These are phyloP conservation scores for Furcifer pardalis DNA, from an alignment of 2,797 vertebrate species.

Conservation along the genomic window DNA sequence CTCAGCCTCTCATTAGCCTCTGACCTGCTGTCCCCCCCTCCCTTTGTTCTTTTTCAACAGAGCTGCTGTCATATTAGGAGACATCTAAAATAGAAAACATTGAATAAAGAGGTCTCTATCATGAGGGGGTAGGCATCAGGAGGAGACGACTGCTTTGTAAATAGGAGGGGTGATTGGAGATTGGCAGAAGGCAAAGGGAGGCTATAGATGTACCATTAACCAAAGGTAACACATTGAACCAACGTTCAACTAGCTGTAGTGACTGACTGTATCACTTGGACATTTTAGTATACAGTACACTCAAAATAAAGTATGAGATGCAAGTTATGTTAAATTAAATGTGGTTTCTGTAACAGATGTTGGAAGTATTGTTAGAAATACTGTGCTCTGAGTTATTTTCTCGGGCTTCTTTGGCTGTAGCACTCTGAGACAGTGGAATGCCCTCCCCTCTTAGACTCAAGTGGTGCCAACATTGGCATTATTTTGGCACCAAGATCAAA, in stretches of 20 bases:
- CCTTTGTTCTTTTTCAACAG: background rate
- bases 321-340: background rate
- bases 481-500: no score
- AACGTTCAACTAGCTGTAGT: no score
- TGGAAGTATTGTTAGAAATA: background rate
- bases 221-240: no score
- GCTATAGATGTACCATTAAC: no score
- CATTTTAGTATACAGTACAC: no score
- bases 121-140: background rate
- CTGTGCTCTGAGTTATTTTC: no score
- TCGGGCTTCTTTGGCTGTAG: no score
- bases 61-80: background rate
- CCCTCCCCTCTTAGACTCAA: no score
- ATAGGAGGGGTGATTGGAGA: background rate
- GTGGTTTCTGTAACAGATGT: background rate
- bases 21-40: background rate
- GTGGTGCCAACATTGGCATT: no score
- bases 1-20: background rate
- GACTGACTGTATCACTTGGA: no score
- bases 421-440: no score
- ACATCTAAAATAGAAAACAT: background rate
- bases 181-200: background rate
- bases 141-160: background rate
- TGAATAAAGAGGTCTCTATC: background rate
- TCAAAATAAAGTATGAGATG: no score